Percentiles rank a stretch among this genome's conserved stretches.
Conservation (phyloP, 2,797 vertebrate species). For the Acrocephalus scirpaceus region DNA sequence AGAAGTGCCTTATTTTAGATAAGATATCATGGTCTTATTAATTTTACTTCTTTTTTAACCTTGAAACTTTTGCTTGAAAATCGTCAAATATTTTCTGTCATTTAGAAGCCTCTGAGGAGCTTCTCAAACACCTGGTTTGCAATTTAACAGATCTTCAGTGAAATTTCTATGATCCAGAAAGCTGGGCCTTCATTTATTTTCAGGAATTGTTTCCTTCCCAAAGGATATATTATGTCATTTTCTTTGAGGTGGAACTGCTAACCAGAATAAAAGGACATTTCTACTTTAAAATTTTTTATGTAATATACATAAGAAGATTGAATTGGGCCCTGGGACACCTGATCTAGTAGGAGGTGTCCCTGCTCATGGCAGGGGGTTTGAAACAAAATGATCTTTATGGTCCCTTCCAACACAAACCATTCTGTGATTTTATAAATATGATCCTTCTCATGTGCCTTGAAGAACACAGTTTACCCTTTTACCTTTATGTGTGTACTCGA, state of each 20-base stretch:
- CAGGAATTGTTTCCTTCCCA: neutral
- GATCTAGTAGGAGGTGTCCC: neutral
- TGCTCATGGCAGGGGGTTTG: neutral
- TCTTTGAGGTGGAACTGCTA: neutral
- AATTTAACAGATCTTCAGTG: neutral
- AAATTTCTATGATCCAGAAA: neutral
- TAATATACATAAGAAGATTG: neutral
- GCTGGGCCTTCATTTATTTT: neutral
- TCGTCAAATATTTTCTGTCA: neutral
- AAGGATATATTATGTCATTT: neutral
- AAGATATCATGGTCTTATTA: neutral
- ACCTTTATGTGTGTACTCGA: neutral
- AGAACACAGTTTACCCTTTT: neutral
- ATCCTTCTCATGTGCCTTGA: neutral
- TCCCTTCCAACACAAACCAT: neutral
- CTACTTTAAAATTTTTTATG: neutral
- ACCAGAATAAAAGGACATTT: neutral
- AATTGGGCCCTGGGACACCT: neutral
- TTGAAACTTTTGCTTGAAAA: neutral
- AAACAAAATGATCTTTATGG: rapidly evolving
- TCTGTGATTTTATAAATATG: neutral
- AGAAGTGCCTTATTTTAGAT: neutral
- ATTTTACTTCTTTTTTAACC: neutral
- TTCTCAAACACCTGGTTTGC: neutral
- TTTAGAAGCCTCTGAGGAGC: neutral